phyloP scores from a whole-genome alignment of 92 coral and sea anemone genomes.

The Porites divaricata region DNA sequence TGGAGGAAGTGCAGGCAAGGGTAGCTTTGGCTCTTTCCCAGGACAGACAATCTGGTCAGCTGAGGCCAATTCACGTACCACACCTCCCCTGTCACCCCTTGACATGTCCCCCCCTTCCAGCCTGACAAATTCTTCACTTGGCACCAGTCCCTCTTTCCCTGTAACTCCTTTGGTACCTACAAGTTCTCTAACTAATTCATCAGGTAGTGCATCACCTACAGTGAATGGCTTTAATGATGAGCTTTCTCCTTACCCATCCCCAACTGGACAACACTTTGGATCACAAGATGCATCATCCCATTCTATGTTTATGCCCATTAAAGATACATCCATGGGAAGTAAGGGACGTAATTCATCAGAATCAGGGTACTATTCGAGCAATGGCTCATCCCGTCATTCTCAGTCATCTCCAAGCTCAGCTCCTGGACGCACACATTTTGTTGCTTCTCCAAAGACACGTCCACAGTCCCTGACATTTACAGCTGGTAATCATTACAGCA shows the following conservation, averaged over 20 bases:
- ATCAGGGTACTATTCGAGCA: conserved; percentile 84
- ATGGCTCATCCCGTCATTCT: conserved; percentile 69
- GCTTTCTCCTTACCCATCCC: conserved; percentile 94
- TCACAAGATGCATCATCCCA: conserved; percentile 77
- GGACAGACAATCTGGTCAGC: conserved; percentile 96
- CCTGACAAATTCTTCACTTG: conserved; percentile 62
- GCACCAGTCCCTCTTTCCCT: conserved; percentile 65
- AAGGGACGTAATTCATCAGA: conserved; percentile 82
- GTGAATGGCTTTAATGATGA: conserved; percentile 92
- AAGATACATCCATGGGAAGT: conserved; percentile 63
- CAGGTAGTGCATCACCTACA: conserved; percentile 81
- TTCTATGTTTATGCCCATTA: conserved; percentile 82
- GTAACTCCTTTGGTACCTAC: conserved; percentile 68
- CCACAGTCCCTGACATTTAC: conserved; percentile 67
- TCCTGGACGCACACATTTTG: conserved; percentile 50
- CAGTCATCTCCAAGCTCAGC: conserved; percentile 78
- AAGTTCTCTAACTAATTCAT: conserved; percentile 76
- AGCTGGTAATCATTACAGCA: conserved; percentile 69
- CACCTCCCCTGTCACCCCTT: conserved; percentile 87
- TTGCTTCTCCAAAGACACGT: conserved; percentile 71
- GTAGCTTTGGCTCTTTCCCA: conserved; percentile 84
- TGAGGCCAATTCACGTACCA: conserved; percentile 70
- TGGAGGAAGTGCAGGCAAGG: conserved; percentile 39
- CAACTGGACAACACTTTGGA: conserved; percentile 86
- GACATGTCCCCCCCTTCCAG: conserved; percentile 81